A percentile compares a stretch with the other conserved stretches of the same genome.
Evolutionary conservation across 2,113 vertebrate species (phyloP).

Genomic region (Nycticryphes semicollaris): DNA sequence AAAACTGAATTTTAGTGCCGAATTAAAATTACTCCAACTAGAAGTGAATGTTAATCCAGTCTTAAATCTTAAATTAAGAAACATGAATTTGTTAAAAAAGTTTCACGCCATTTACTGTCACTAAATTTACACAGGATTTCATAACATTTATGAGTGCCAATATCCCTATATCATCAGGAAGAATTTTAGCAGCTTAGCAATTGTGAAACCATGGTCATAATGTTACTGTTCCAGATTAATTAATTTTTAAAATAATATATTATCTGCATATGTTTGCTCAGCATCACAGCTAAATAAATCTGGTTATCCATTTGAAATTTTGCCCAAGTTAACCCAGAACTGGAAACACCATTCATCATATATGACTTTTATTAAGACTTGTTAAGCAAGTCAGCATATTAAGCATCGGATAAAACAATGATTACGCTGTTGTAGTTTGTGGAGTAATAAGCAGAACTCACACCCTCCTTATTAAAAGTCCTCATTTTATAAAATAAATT

Average conservation of each 20-base stretch:
- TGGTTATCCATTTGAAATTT: background rate
- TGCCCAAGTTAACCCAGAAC: background rate
- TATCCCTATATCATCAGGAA: background rate
- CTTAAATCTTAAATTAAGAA: background rate
- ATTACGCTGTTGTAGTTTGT: background rate
- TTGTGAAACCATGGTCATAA: background rate
- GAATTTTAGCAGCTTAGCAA: background rate
- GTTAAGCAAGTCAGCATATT: conserved; percentile 38
- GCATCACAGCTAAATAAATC: background rate
- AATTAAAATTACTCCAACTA: background rate
- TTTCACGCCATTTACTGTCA: background rate
- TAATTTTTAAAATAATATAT: background rate
- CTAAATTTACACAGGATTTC: background rate
- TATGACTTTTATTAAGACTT: background rate
- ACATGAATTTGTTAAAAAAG: background rate
- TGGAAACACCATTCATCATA: background rate
- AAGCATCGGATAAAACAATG: background rate
- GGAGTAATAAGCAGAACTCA: background rate
- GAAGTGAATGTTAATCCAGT: background rate
- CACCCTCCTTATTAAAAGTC: background rate
- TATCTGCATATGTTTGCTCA: background rate
- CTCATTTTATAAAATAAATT: background rate
- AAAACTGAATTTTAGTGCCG: background rate
- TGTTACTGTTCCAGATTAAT: background rate
- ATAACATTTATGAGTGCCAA: background rate